Conservation (phyloP, 1,140 invertebrate species). For the Protaetia brevitarsis region DNA sequence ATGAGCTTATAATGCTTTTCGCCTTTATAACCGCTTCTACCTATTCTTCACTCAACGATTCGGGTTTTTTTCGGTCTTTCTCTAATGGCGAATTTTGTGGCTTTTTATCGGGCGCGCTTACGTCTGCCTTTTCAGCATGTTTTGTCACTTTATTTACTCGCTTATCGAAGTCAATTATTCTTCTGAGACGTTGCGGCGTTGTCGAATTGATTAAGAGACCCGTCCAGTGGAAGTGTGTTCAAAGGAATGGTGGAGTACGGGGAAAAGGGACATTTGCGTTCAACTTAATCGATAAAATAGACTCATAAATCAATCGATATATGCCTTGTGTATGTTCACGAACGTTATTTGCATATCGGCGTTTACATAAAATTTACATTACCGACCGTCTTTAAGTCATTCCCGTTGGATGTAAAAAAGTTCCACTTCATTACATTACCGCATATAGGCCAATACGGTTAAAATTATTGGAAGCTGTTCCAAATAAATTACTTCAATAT, state of each 20-base stretch:
- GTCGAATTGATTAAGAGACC: background rate
- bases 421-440: too few species aligned
- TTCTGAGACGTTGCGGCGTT: background rate
- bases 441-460: too few species aligned
- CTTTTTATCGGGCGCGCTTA: background rate
- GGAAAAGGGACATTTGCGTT: background rate
- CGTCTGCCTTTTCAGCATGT: background rate
- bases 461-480: too few species aligned
- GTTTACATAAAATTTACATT: background rate
- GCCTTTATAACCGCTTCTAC: too few species aligned
- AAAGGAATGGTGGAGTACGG: background rate
- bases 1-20: too few species aligned
- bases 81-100: too few species aligned
- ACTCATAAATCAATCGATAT: background rate
- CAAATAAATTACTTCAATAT: too few species aligned
- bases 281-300: slow-evolving; percentile 1
- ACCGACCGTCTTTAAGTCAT: background rate
- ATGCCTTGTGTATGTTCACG: background rate
- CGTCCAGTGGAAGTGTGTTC: background rate
- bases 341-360: slow-evolving; percentile 8
- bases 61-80: too few species aligned
- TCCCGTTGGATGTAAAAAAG: too few species aligned
- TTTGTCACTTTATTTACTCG: background rate
- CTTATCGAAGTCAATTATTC: background rate
- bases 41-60: too few species aligned